Percentiles rank a stretch among this genome's conserved stretches.
Evolutionary conservation across 2,888 invertebrate genomes (phyloP).

Genomic region (Drosophila infuscata): DNA sequence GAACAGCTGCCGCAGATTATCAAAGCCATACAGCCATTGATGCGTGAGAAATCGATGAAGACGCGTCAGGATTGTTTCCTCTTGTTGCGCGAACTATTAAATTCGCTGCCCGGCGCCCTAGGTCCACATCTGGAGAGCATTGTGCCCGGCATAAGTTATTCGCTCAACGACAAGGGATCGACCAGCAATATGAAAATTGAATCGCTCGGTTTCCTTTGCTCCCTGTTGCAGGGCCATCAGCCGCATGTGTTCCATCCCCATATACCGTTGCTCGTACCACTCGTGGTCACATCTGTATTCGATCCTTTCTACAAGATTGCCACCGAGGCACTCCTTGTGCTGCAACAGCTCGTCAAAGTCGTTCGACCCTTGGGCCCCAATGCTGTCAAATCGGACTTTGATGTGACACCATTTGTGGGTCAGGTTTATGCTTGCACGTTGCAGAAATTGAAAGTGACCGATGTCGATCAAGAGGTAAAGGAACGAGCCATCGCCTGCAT

Average conservation of each 20-base stretch:
- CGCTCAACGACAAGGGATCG: constrained; percentile 95
- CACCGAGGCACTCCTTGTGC: constrained; percentile 96
- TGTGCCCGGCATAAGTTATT: constrained; percentile 95
- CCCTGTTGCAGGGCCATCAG: constrained; percentile 83
- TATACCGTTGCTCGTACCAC: constrained; percentile 91
- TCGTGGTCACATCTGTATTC: constrained; percentile 94
- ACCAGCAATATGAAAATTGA: constrained; percentile 99
- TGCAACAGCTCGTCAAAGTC: constrained; percentile 97
- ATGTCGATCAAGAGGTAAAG: constrained; percentile 99
- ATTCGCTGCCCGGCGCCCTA: constrained; percentile 95
- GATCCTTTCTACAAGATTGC: constrained; percentile 99
- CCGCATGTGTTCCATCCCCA: constrained; percentile 91
- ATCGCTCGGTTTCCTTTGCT: constrained; percentile 93
- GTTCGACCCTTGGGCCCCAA: constrained; percentile 89
- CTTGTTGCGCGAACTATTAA: constrained; percentile 94
- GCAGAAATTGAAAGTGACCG: constrained; percentile 94
- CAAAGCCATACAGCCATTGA: constrained; percentile 94
- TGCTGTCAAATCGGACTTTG: constrained; percentile 86
- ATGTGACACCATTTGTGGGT: constrained; percentile 91
- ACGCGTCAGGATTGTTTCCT: constrained; percentile 96
- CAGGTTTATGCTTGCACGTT: constrained; percentile 94
- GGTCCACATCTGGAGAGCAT: constrained; percentile 93
- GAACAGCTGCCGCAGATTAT: constrained; percentile 91
- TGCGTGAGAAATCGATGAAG: constrained; percentile 94
- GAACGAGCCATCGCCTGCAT: constrained; percentile 98